Conservation (phyloP, 2,797 vertebrate genomes). For the Coendou prehensilis region DNA sequence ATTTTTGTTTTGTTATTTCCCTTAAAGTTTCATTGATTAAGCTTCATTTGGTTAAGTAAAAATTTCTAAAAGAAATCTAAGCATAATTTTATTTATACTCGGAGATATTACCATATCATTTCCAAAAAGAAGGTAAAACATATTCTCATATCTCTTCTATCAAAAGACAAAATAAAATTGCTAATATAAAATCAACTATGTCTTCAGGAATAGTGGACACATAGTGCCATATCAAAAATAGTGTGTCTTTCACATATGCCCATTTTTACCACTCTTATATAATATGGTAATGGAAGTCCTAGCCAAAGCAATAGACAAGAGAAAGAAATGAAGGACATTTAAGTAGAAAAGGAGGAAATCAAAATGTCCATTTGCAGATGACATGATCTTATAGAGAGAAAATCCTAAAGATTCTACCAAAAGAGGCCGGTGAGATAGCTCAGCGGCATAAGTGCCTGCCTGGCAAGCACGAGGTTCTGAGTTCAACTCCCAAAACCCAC, state of each 20-base stretch:
- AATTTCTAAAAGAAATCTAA: conserved; percentile 25
- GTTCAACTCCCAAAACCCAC: no score
- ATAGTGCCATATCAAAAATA: not conserved
- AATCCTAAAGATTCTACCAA: not conserved
- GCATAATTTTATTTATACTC: not conserved
- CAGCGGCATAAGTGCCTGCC: no score
- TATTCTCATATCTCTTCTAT: not conserved
- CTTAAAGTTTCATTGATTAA: not conserved
- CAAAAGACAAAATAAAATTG: not conserved
- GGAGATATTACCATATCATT: not conserved
- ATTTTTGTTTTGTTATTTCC: not conserved
- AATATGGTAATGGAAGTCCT: not conserved
- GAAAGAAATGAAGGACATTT: not conserved
- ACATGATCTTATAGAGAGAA: not conserved
- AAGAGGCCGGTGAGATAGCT: not conserved
- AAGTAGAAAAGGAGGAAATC: not conserved
- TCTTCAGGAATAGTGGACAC: not conserved
- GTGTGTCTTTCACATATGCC: not conserved
- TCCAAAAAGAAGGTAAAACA: conserved; percentile 16
- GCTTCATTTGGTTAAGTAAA: not conserved
- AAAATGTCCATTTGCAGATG: not conserved
- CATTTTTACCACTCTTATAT: not conserved
- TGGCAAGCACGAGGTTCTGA: no score
- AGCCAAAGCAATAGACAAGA: not conserved
- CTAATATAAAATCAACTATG: not conserved